Percentiles rank a stretch among this genome's conserved stretches.
These are phyloP conservation scores for Pteronotus mesoamericanus DNA, from an alignment of 2,797 vertebrate species.

Conservation along the genomic window DNA sequence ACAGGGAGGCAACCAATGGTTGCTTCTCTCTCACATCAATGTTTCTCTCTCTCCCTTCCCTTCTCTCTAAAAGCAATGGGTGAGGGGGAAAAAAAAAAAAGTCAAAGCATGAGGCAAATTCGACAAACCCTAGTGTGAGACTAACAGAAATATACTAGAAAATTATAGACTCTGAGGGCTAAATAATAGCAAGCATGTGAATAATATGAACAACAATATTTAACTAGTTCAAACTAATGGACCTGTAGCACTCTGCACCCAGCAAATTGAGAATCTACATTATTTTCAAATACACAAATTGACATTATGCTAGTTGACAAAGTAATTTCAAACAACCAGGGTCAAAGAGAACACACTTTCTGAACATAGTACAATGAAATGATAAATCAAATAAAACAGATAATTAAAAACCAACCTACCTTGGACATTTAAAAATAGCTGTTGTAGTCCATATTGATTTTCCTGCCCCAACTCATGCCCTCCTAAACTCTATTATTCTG, in stretches of 20 bases:
- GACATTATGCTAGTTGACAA: neutral
- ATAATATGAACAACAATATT: neutral
- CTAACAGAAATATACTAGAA: neutral
- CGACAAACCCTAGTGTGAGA: neutral
- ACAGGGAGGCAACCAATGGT: neutral
- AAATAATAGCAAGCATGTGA: neutral
- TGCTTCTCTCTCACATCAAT: neutral
- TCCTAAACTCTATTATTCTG: neutral
- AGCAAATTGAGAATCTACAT: neutral
- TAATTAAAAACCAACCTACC: conserved; percentile 22
- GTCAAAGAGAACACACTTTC: neutral
- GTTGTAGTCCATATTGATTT: conserved; percentile 12
- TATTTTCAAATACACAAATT: neutral
- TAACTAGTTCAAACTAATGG: neutral
- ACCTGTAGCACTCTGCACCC: neutral
- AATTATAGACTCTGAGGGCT: neutral
- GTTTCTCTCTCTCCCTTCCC: neutral
- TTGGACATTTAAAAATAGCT: neutral
- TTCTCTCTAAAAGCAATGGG: neutral
- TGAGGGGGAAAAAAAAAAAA: neutral
- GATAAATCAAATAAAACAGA: conserved; percentile 31
- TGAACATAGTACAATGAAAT: neutral
- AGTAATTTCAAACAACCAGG: neutral
- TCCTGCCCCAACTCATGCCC: neutral
- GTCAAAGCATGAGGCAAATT: neutral